A percentile compares a stretch with the other conserved stretches of the same genome.
Conservation (phyloP, 2,888 invertebrate species). For the Agrochola macilenta region DNA sequence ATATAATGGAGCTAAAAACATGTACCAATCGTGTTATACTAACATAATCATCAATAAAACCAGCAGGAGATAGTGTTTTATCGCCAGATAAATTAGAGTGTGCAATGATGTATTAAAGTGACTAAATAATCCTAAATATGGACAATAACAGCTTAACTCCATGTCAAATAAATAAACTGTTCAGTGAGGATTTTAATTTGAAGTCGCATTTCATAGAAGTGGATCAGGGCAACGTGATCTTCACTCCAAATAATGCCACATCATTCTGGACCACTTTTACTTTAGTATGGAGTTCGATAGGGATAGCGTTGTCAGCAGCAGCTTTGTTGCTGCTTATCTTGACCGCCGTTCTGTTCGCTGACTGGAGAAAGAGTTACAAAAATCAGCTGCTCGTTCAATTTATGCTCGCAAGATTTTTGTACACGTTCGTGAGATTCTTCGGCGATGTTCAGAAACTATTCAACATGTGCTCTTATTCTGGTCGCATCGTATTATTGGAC, state of each 20-base stretch:
- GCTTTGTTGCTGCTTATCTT: slow-evolving; percentile 78
- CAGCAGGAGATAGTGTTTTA: slow-evolving; percentile 28
- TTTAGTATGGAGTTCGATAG: slow-evolving; percentile 75
- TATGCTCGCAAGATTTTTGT: slow-evolving; percentile 81
- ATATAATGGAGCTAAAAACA: neutral
- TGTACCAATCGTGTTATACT: neutral
- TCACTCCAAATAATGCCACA: slow-evolving; percentile 62
- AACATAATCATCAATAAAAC: slow-evolving; percentile 35
- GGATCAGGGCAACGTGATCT: slow-evolving; percentile 66
- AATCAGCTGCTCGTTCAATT: slow-evolving; percentile 85
- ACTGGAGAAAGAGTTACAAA: slow-evolving; percentile 84
- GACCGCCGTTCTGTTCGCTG: slow-evolving; percentile 79
- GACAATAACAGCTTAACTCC: slow-evolving; percentile 23
- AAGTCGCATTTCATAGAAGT: slow-evolving; percentile 40
- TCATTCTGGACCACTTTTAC: slow-evolving; percentile 65
- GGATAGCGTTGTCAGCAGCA: slow-evolving; percentile 74
- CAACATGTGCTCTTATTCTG: slow-evolving; percentile 39
- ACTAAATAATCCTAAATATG: slow-evolving; percentile 46
- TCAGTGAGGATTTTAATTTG: slow-evolving; percentile 10
- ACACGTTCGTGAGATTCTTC: slow-evolving; percentile 75
- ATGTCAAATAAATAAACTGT: slow-evolving; percentile 36
- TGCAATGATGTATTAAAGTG: slow-evolving; percentile 33
- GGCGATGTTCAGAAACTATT: slow-evolving; percentile 72
- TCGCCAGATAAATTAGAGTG: slow-evolving; percentile 30
- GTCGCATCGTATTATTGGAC: slow-evolving; percentile 65